phyloP scores from a whole-genome alignment of 1,140 invertebrate species.

The Eriocheir sinensis region DNA sequence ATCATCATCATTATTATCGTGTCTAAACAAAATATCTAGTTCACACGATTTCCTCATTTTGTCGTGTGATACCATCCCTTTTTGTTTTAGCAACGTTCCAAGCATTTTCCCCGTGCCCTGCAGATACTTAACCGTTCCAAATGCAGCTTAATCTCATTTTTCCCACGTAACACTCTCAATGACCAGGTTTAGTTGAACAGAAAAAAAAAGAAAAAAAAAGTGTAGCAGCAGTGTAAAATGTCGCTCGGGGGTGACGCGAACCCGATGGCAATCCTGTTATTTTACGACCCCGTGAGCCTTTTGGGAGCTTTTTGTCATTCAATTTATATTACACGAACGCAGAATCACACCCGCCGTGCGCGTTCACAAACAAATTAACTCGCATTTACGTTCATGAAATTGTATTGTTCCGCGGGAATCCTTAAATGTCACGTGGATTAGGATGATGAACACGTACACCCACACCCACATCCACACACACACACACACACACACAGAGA shows the following conservation, averaged over 20 bases:
- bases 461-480: slow-evolving; percentile 2
- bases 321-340: not conserved
- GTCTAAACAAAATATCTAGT: not conserved
- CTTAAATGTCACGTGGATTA: not conserved
- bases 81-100: too few relatives aligned
- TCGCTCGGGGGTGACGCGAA: not conserved
- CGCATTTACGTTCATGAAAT: not conserved
- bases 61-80: too few relatives aligned
- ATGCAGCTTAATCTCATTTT: too few relatives aligned
- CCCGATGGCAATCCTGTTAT: not conserved
- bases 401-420: not conserved
- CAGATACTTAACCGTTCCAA: too few relatives aligned
- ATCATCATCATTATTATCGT: not conserved
- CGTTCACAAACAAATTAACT: not conserved
- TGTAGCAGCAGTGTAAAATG: too few relatives aligned
- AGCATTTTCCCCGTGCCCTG: too few relatives aligned
- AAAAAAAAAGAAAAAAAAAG: too few relatives aligned
- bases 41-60: not conserved
- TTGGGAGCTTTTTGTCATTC: not conserved
- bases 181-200: too few relatives aligned
- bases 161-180: too few relatives aligned
- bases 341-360: not conserved
- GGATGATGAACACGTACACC: not conserved
- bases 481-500: not conserved
- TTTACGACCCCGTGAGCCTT: not conserved